Evolutionary conservation across 2,797 vertebrate species (phyloP).

Genomic region (Meriones psammophilus): DNA sequence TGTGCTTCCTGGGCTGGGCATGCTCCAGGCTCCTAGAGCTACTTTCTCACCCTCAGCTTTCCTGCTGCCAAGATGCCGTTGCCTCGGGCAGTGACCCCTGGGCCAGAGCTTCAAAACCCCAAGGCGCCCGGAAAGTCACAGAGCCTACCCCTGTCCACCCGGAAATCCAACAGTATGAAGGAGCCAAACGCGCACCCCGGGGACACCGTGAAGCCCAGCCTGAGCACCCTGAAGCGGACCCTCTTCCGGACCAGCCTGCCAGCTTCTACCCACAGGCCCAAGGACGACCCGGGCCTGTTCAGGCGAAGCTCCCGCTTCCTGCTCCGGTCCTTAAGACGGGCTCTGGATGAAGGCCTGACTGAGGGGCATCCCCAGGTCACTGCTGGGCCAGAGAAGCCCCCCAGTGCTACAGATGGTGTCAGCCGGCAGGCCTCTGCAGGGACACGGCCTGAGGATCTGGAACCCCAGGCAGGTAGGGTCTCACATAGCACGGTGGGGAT

Average conservation of each 20-base stretch:
- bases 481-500: background rate
- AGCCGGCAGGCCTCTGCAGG: background rate
- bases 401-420: rapidly evolving
- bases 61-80: slow-evolving; percentile 42
- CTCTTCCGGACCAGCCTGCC: background rate
- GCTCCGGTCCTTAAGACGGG: background rate
- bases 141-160: rapidly evolving
- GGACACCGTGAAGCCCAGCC: background rate
- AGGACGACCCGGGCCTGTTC: background rate
- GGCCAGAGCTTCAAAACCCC: background rate
- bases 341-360: rapidly evolving
- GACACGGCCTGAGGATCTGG: background rate
- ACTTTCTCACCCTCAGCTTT: slow-evolving; percentile 1
- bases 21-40: background rate
- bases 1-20: background rate
- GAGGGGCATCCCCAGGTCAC: rapidly evolving
- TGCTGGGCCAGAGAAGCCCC: background rate
- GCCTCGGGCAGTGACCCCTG: rapidly evolving
- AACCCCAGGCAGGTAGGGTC: slow-evolving; percentile 56
- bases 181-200: rapidly evolving
- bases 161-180: background rate
- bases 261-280: rapidly evolving
- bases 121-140: background rate
- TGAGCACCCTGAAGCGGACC: slow-evolving; percentile 33
- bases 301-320: slow-evolving; percentile 34